Conservation (phyloP, 2,113 vertebrate genomes). For the Macroglossus sobrinus region DNA sequence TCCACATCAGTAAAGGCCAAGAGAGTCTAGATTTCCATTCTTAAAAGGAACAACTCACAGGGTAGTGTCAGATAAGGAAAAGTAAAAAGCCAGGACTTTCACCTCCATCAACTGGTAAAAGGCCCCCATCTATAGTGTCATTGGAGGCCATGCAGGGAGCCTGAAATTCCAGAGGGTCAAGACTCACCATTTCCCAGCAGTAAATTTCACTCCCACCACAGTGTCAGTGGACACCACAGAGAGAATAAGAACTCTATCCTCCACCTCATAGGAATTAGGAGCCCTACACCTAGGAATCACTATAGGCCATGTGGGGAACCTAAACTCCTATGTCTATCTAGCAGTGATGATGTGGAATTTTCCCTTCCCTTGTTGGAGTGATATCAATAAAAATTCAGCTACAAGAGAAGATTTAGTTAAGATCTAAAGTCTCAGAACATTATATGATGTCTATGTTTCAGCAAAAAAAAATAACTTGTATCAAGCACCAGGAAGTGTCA, state of each 20-base stretch:
- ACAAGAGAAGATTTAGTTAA: background rate
- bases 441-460: background rate
- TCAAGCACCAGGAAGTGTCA: background rate
- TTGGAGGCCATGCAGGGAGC: background rate
- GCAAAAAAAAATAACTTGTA: background rate
- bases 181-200: background rate
- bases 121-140: background rate
- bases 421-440: background rate
- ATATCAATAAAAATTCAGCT: background rate
- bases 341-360: background rate
- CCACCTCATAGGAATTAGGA: background rate
- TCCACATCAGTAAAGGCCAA: background rate
- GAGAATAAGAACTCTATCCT: no score
- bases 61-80: background rate
- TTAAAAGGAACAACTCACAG: background rate
- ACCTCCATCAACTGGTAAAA: background rate
- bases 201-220: background rate
- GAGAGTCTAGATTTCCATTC: background rate
- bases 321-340: background rate
- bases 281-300: background rate
- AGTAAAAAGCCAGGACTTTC: background rate
- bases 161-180: background rate
- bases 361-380: background rate
- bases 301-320: no score
- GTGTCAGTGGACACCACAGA: background rate